Percentiles rank a stretch among this genome's conserved stretches.
Conservation (phyloP, 2,113 vertebrate genomes). For the Podiceps cristatus region DNA sequence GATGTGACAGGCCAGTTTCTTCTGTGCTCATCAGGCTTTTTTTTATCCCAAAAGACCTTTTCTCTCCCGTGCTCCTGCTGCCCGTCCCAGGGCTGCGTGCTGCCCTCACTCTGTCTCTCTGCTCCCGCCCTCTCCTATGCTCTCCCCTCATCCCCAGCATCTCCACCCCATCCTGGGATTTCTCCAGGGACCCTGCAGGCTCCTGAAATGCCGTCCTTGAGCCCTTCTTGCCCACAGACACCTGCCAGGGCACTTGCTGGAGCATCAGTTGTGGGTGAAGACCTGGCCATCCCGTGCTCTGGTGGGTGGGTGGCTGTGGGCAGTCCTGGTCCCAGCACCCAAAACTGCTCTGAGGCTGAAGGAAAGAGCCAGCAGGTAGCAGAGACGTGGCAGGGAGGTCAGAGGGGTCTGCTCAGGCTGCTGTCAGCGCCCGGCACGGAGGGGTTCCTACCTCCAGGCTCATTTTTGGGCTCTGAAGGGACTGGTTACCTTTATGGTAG, state of each 20-base stretch:
- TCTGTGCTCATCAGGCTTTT: background rate
- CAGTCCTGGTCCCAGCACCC: background rate
- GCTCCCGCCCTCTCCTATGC: background rate
- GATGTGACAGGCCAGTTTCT: background rate
- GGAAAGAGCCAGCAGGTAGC: background rate
- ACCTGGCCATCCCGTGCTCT: accelerated
- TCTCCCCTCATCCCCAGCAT: accelerated
- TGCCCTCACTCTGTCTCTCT: background rate
- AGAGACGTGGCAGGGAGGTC: background rate
- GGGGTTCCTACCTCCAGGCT: background rate
- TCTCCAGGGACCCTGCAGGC: accelerated
- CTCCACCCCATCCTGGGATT: background rate
- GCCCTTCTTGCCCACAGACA: background rate
- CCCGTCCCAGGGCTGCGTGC: accelerated
- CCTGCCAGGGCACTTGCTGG: background rate
- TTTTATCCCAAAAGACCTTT: background rate
- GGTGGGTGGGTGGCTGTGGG: accelerated
- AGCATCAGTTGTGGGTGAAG: background rate
- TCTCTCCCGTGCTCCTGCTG: background rate
- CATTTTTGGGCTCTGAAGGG: background rate
- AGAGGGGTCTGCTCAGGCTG: background rate
- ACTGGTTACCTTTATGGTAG: background rate
- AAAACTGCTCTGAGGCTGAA: background rate
- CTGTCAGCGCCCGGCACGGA: background rate
- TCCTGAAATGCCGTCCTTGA: background rate